Base-by-base conservation (phyloP, 2,888 invertebrate species). In the Cryptus armator region DNA sequence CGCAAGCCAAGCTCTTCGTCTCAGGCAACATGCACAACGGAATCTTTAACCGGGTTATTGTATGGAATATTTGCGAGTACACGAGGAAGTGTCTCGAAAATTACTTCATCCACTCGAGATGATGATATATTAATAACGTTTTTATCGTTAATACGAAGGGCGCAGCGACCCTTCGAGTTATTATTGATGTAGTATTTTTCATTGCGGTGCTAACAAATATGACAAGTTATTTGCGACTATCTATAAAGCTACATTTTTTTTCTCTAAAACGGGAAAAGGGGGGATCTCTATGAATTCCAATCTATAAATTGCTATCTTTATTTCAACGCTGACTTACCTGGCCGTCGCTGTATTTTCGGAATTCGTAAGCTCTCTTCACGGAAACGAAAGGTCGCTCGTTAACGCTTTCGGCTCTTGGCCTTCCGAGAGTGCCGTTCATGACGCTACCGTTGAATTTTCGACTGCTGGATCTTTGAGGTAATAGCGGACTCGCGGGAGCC, bases 331-430 rank as follows among this genome's bases (percentile, higher is more conserved):
- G 91, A 83, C 90, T 92, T 94, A 95, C 95, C 94, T 95, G 95
- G 81, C 90, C 90, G 85, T 94, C 94, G 89, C 89, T 91, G 90
- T 93, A 93, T 87, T 94, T 94, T 83, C 92, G 91, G 76, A 91
- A 92, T 81, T 95, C 95, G 91, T 95, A 95, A n/a, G 95, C 94
- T 84, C 95, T 93, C 89, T 95, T 95, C 74, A 96, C 95, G 32
- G 95, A 95, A 87, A 96, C 95, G 92, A 96, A 96, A 56, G 96
- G 96, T 86, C 96, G 94, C 90, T 96, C 96, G 89, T 94, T 94
- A 85, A 95, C 94, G 88, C 93, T 93, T 77, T 93, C 93, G 3
- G 93, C 93, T 16, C 93, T 88, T 2, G 93, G 93, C 82, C 93
- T 89, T 24, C 90, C 90, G 9, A 90, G 94, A 32, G 91, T 93